phyloP scores from a whole-genome alignment of 2,797 vertebrate genomes.

The Microhierax caerulescens region DNA sequence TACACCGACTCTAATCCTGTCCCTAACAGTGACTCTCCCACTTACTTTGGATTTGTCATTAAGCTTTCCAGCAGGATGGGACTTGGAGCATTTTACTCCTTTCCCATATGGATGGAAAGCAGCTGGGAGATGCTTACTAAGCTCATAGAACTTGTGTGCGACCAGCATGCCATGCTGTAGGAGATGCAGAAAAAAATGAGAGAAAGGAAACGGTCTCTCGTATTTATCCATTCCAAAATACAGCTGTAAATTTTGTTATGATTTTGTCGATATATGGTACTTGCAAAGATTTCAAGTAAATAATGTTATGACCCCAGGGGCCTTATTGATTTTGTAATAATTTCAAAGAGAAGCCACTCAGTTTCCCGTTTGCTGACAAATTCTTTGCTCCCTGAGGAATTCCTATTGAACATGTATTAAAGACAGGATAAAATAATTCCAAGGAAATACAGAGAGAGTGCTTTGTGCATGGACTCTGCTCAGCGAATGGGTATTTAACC shows the following conservation, averaged over 20 bases:
- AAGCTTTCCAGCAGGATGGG: not conserved
- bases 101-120: not conserved
- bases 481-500: conserved; percentile 72
- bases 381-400: conserved; percentile 42
- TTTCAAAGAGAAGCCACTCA: conserved; percentile 64
- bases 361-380: conserved; percentile 61
- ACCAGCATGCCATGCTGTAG: not conserved
- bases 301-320: conserved; percentile 26
- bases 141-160: not conserved
- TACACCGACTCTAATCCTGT: not conserved
- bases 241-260: conserved; percentile 35
- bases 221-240: not conserved
- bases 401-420: conserved; percentile 47
- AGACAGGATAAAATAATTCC: conserved; percentile 42
- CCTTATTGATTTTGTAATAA: conserved; percentile 71
- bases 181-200: not conserved
- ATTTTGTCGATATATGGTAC: conserved; percentile 33
- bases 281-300: conserved; percentile 62
- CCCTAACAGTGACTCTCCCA: not conserved
- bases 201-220: not conserved
- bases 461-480: conserved; percentile 13
- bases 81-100: not conserved
- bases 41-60: not conserved
- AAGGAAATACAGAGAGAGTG: conserved; percentile 21
- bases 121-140: not conserved